These are phyloP conservation scores for Chelonus insularis DNA, from an alignment of 1,140 invertebrate species.

Conservation along the genomic window DNA sequence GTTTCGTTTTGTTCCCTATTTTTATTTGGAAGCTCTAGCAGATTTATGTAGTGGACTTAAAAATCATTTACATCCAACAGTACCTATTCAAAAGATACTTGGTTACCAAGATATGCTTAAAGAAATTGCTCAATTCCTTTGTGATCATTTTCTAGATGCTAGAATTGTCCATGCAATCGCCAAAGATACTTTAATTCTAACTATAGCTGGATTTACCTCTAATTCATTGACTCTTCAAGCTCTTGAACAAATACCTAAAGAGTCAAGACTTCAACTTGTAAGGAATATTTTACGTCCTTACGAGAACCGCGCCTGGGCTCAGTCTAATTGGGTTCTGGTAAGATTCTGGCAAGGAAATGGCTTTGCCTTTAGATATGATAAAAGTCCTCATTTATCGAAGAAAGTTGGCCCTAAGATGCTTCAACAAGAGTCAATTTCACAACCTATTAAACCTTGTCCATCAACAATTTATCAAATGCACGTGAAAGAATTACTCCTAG, in stretches of 20 bases:
- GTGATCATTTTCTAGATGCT: conserved; percentile 74
- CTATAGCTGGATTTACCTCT: conserved; percentile 73
- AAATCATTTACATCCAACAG: conserved; percentile 69
- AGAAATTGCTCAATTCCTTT: conserved; percentile 73
- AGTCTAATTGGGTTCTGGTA: conserved; percentile 83
- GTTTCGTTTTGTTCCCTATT: conserved; percentile 81
- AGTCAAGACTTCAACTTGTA: conserved; percentile 63
- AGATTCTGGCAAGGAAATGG: conserved; percentile 84
- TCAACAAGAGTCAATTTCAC: conserved; percentile 54
- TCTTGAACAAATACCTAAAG: conserved; percentile 66
- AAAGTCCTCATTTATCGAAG: conserved; percentile 64
- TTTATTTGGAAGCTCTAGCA: conserved; percentile 76
- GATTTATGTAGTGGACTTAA: conserved; percentile 66
- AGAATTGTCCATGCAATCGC: conserved; percentile 76
- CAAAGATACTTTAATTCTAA: conserved; percentile 76
- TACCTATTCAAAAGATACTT: conserved; percentile 62
- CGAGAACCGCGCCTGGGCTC: conserved; percentile 82
- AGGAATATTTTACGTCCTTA: conserved; percentile 74
- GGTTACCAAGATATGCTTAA: conserved; percentile 63
- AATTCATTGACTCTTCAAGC: conserved; percentile 64
- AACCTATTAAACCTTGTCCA: conserved; percentile 65
- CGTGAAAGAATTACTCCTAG: conserved; percentile 60
- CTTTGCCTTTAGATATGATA: conserved; percentile 77
- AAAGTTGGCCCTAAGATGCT: conserved; percentile 57
- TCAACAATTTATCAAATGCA: conserved; percentile 64